Percentiles rank a stretch among this genome's conserved stretches.
phyloP scores from a whole-genome alignment of 2,888 invertebrate species.

The Orchestes rusci region DNA sequence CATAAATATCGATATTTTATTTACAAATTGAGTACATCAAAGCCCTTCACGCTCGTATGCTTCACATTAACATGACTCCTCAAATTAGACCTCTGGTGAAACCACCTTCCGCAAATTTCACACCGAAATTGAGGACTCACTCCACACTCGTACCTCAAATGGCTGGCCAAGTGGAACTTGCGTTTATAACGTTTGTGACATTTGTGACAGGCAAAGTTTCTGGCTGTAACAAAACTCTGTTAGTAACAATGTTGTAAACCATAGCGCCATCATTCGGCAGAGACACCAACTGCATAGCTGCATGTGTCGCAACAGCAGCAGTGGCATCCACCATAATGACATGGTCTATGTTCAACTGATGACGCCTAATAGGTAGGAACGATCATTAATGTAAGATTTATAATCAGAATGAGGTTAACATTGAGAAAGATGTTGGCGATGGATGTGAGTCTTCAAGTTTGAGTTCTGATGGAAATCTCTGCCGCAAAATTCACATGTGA shows the following conservation, averaged over 20 bases:
- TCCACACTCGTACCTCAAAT: constrained; percentile 40
- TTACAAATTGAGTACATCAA: too few species aligned
- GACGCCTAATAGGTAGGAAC: too few species aligned
- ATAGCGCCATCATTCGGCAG: too few species aligned
- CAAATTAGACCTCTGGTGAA: constrained; percentile 53
- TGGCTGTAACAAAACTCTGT: too few species aligned
- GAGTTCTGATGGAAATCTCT: not conserved
- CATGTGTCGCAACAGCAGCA: too few species aligned
- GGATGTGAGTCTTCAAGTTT: not conserved
- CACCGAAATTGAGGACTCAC: constrained; percentile 27
- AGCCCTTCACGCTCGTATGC: not conserved
- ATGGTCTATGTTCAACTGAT: too few species aligned
- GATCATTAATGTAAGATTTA: not conserved
- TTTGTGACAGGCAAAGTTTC: constrained; percentile 15
- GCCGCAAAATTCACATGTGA: not conserved
- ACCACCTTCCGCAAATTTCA: constrained; percentile 61
- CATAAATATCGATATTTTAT: too few species aligned
- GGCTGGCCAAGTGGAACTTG: constrained; percentile 65
- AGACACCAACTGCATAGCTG: too few species aligned
- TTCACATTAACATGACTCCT: constrained; percentile 5
- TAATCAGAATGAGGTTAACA: too few species aligned
- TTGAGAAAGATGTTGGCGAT: too few species aligned
- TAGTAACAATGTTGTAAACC: too few species aligned
- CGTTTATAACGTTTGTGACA: constrained; percentile 51
- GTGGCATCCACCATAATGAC: too few species aligned